These are phyloP conservation scores for Sarcoramphus papa DNA, from an alignment of 2,797 vertebrate genomes.

Conservation along the genomic window DNA sequence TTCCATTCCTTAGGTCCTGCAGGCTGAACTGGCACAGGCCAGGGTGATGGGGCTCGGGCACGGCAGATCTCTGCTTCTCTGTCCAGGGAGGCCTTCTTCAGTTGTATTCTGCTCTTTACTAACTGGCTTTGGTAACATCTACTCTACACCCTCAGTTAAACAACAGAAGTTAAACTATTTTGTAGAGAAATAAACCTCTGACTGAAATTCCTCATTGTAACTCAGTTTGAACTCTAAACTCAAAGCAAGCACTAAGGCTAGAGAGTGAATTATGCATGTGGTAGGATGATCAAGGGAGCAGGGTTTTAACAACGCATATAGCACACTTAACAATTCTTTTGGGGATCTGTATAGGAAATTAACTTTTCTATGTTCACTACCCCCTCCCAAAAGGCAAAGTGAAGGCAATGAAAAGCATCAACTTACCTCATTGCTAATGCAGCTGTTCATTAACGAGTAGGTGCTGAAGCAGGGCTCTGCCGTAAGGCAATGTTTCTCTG, in stretches of 20 bases:
- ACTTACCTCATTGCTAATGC: not conserved
- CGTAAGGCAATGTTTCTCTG: not conserved
- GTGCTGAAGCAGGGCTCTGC: not conserved
- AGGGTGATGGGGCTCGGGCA: accelerated
- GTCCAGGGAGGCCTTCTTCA: not conserved
- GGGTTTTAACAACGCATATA: not conserved
- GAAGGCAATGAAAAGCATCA: not conserved
- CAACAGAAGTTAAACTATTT: not conserved
- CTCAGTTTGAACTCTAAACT: not conserved
- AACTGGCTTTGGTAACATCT: not conserved
- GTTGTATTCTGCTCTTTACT: not conserved
- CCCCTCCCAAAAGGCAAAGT: not conserved
- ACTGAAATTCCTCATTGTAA: not conserved
- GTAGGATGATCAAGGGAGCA: not conserved
- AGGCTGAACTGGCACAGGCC: not conserved
- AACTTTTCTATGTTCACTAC: not conserved
- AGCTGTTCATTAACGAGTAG: not conserved
- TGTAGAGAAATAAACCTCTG: not conserved
- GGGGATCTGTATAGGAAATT: not conserved
- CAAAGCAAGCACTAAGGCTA: not conserved
- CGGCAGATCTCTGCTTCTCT: not conserved
- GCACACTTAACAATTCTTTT: not conserved
- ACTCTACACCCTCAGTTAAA: not conserved
- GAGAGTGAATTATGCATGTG: not conserved
- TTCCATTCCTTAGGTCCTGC: not conserved